Evolutionary conservation across 37 sponge, comb jelly and placozoan species (phyloP).

Genomic region (Crambe crambe): DNA sequence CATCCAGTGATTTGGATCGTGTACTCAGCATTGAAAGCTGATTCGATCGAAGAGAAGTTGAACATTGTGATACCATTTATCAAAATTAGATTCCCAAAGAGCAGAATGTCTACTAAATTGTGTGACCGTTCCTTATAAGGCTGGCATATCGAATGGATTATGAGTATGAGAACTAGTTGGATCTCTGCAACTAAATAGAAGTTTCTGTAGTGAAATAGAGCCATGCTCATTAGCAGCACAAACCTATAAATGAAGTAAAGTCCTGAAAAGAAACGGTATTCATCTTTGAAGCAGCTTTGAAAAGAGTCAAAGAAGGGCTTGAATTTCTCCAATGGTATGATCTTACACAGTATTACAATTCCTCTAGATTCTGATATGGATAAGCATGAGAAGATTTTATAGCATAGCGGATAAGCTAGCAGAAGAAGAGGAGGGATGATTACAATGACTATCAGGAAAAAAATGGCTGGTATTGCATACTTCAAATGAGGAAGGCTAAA

Average conservation of each 20-base stretch:
- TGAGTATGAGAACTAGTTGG: constrained; percentile 1
- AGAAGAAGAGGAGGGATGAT: constrained; percentile 26
- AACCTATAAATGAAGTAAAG: constrained; percentile 17
- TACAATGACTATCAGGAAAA: neutral
- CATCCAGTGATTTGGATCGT: neutral
- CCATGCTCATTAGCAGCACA: neutral
- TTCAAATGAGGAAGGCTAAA: constrained; percentile 8
- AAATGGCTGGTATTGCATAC: constrained; percentile 28
- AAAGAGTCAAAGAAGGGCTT: constrained; percentile 30
- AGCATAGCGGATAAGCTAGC: constrained; percentile 5
- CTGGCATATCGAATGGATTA: neutral
- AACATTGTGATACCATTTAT: constrained; percentile 20
- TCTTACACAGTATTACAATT: neutral
- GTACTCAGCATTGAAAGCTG: neutral
- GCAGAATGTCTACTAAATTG: constrained; percentile 1
- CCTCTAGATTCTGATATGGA: neutral
- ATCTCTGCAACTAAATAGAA: neutral
- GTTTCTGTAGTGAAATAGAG: neutral
- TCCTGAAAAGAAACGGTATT: constrained; percentile 32
- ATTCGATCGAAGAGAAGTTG: neutral
- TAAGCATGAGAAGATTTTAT: constrained; percentile 6
- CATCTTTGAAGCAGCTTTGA: constrained; percentile 35
- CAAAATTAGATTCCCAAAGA: constrained; percentile 11
- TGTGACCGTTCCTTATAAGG: constrained; percentile 12
- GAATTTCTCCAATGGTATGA: constrained; percentile 15